Evolutionary conservation across 92 coral and sea anemone species (phyloP).

Genomic region (Siderastrea siderea): DNA sequence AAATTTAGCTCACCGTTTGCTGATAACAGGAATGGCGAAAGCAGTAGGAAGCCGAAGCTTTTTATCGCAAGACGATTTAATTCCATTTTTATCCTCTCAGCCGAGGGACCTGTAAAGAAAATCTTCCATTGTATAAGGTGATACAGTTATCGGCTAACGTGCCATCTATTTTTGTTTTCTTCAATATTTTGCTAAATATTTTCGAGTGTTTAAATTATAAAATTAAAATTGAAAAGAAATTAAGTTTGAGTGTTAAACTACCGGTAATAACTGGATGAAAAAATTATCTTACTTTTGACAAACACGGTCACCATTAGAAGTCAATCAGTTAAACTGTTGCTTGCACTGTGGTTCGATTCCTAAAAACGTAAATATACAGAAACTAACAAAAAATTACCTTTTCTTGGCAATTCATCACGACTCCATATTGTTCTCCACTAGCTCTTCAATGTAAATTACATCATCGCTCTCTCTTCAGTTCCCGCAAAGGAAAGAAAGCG

Average conservation of each 20-base stretch:
- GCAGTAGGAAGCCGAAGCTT: constrained; percentile 9
- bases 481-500: neutral
- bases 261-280: neutral
- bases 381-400: neutral
- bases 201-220: neutral
- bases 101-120: constrained; percentile 24
- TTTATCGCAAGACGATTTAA: constrained; percentile 2
- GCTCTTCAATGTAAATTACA: constrained; percentile 22
- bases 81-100: constrained; percentile 17
- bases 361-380: neutral
- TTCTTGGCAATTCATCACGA: neutral
- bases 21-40: constrained; percentile 1
- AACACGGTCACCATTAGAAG: neutral
- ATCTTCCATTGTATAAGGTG: neutral
- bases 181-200: neutral
- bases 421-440: constrained; percentile 7
- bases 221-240: too few species aligned
- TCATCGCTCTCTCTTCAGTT: constrained; percentile 5
- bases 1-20: constrained; percentile 21
- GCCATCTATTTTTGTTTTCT: neutral
- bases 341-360: neutral
- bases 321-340: neutral
- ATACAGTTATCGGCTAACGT: neutral
- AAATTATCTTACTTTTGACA: too few species aligned
- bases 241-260: neutral